Base-by-base conservation (phyloP, 2,113 vertebrate species). In the Donacobius atricapilla region DNA sequence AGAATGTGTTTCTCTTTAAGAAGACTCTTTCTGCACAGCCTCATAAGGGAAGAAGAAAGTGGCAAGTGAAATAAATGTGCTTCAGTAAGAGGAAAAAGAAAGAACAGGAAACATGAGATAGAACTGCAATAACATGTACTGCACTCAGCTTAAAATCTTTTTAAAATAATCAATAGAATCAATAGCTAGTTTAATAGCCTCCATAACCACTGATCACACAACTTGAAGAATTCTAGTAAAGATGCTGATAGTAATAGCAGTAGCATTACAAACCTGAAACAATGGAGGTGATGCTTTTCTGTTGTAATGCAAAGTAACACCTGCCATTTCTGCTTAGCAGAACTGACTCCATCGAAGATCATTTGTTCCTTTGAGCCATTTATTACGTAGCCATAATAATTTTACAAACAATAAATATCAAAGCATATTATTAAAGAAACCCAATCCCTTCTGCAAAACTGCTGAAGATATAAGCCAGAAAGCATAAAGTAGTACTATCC, bases 281-380 rank as follows among this genome's bases (percentile, higher is more conserved):
- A 91, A 69, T 11, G 24, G 40, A 93, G 50, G 31, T 39, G 31
- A 87, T 79, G 42, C 77, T 73, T 93, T 71, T 48, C 81, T 51
- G 39, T 53, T 93, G 73, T 82, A 83, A 90, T 86, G 77, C 70
- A 83, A 87, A 95, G 53, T 65, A 92, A 68, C 77, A 89, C 48
- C 50, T 64, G 80, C 51, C 47, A 53, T 51, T 90, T 90, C 35
- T 92, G 30, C 80, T 92, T 39, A 85, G 56, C 35, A 82, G 45
- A 88, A 94, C 76, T 75, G 51, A 70, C 77, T 87, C 51, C 40
- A 78, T 20, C 1, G 0, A 18, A 85, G n/a, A 70, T 61, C 19
- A 51, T 63, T 50, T 73, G 3, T 53, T 92, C 42, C 40, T 75
- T 37, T 63, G 25, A 63, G 27, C 9, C 58, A 40, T 60, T 35